phyloP scores from a whole-genome alignment of 2,888 invertebrate genomes.

The Willowsia nigromaculata region DNA sequence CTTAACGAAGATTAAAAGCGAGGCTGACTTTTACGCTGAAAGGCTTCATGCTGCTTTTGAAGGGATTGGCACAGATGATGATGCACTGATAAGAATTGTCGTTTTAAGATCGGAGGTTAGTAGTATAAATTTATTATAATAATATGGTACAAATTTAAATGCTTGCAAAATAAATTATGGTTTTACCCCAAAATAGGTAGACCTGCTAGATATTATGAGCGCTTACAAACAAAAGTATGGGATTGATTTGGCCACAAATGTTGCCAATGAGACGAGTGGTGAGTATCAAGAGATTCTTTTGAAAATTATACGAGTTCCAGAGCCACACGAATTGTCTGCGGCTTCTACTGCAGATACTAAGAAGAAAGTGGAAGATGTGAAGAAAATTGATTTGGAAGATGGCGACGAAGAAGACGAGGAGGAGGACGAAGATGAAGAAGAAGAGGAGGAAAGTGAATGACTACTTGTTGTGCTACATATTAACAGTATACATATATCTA shows the following conservation, averaged over 20 bases:
- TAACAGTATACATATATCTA: too few species aligned
- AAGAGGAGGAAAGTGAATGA: too few species aligned
- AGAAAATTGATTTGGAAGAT: too few species aligned
- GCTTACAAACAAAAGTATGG: constrained; percentile 80
- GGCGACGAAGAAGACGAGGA: too few species aligned
- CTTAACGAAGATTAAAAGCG: background rate
- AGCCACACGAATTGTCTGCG: background rate
- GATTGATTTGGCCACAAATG: constrained; percentile 79
- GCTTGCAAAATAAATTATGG: background rate
- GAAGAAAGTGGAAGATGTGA: too few species aligned
- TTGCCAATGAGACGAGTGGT: constrained; percentile 80
- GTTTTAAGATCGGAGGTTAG: constrained; percentile 80
- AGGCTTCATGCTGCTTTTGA: constrained; percentile 80
- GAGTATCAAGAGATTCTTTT: constrained; percentile 80
- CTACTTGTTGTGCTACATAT: too few species aligned
- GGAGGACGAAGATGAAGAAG: too few species aligned
- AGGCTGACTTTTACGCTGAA: constrained; percentile 77
- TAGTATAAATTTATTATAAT: background rate
- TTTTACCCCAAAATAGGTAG: constrained; percentile 62
- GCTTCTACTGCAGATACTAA: too few species aligned
- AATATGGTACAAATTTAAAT: background rate
- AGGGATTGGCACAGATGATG: constrained; percentile 81
- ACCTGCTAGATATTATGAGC: constrained; percentile 80
- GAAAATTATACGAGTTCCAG: constrained; percentile 63
- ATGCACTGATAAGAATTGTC: constrained; percentile 81